Percentiles rank a stretch among this genome's conserved stretches.
These are phyloP conservation scores for Pelecanus crispus DNA, from an alignment of 2,113 vertebrate species.

Conservation along the genomic window DNA sequence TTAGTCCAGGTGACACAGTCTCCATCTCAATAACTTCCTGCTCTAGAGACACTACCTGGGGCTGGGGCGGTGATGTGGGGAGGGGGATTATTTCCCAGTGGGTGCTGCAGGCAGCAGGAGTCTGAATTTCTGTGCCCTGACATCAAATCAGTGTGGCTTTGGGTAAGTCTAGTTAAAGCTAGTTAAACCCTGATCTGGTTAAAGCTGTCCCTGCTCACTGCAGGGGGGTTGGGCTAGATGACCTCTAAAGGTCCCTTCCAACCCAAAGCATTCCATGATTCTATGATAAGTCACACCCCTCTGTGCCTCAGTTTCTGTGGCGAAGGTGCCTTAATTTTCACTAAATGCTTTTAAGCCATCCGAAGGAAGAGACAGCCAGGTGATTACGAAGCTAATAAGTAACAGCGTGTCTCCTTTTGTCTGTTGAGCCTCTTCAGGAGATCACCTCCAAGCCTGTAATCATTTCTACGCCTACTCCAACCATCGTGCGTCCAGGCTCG, in stretches of 20 bases:
- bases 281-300: background rate
- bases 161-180: no score
- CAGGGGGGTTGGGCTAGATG: no score
- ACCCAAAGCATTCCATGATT: no score
- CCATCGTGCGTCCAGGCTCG: slow-evolving; percentile 92
- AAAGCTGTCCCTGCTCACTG: no score
- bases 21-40: no score
- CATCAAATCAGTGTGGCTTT: accelerated
- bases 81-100: background rate
- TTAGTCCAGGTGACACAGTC: background rate
- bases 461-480: slow-evolving; percentile 87
- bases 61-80: background rate
- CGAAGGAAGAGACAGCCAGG: background rate
- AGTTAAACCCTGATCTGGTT: no score
- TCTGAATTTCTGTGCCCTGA: background rate
- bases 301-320: accelerated
- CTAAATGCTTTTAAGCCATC: accelerated
- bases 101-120: background rate
- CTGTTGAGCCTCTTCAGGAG: slow-evolving; percentile 58
- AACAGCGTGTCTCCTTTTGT: background rate
- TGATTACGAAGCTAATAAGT: background rate
- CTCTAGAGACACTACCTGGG: no score
- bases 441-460: slow-evolving; percentile 77
- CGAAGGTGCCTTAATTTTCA: background rate
- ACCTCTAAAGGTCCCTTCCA: no score